These are phyloP conservation scores for Ranitomeya variabilis DNA, from an alignment of 2,113 vertebrate genomes.

Conservation along the genomic window DNA sequence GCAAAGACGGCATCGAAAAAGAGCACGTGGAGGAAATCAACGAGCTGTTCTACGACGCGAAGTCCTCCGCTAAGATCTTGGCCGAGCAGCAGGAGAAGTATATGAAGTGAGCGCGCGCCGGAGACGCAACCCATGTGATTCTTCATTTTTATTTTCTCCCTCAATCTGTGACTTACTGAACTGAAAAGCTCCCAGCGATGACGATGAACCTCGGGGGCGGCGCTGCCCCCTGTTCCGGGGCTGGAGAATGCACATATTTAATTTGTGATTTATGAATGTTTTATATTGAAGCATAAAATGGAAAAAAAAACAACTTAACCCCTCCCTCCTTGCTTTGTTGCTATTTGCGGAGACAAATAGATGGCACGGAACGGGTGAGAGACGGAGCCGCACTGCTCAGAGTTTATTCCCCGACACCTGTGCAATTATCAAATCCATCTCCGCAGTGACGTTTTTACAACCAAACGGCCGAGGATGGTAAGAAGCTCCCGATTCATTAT, in stretches of 20 bases:
- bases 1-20: slow-evolving; percentile 91
- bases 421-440: slow-evolving; percentile 77
- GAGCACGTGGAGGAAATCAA: slow-evolving; percentile 98
- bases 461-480: slow-evolving; percentile 69
- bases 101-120: slow-evolving; percentile 82
- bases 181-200: too few species aligned
- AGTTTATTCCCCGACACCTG: slow-evolving; percentile 66
- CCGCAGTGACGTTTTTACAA: slow-evolving; percentile 77
- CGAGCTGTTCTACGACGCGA: slow-evolving; percentile 98
- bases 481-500: slow-evolving; percentile 82
- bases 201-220: too few species aligned
- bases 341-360: not conserved
- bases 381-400: not conserved
- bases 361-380: slow-evolving; percentile 17
- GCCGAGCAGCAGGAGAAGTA: slow-evolving; percentile 97
- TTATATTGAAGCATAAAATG: slow-evolving; percentile 21
- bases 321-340: too few species aligned
- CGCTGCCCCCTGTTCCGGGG: too few species aligned
- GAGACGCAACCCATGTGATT: too few species aligned
- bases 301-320: not conserved
- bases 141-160: not conserved
- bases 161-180: not conserved
- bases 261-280: not conserved
- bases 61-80: slow-evolving; percentile 96
- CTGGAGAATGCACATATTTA: slow-evolving; percentile 5